These are phyloP conservation scores for Timema podura DNA, from an alignment of 2,888 invertebrate species.

Conservation along the genomic window DNA sequence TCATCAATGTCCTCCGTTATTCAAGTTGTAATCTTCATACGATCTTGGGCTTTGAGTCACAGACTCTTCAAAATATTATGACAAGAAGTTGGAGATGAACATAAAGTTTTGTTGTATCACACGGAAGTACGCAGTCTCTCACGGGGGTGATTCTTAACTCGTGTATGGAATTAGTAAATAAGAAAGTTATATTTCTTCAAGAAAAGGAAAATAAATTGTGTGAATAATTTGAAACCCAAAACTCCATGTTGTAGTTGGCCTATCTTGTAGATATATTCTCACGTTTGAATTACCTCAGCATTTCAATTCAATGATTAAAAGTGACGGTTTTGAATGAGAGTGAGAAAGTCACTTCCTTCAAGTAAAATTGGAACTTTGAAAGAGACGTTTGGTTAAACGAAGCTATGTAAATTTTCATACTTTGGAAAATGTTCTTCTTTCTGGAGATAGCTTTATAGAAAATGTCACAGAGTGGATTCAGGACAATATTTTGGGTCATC, in stretches of 20 bases:
- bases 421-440: no score
- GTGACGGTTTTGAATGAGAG: background rate
- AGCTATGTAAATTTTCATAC: background rate
- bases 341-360: background rate
- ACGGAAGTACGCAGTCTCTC: background rate
- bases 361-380: background rate
- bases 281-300: background rate
- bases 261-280: conserved; percentile 5
- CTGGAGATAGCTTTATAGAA: no score
- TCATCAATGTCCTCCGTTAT: no score
- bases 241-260: background rate
- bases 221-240: conserved; percentile 13
- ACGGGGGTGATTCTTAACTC: background rate
- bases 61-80: no score
- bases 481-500: conserved; percentile 4
- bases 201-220: conserved; percentile 10
- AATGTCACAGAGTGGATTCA: background rate
- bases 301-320: conserved; percentile 10
- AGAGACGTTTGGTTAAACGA: background rate
- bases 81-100: no score
- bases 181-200: no score
- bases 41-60: no score
- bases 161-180: conserved; percentile 5
- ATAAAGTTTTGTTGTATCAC: background rate
- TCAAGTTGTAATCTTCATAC: no score